phyloP scores from a whole-genome alignment of 2,113 vertebrate species.

The Oncorhynchus kisutch region DNA sequence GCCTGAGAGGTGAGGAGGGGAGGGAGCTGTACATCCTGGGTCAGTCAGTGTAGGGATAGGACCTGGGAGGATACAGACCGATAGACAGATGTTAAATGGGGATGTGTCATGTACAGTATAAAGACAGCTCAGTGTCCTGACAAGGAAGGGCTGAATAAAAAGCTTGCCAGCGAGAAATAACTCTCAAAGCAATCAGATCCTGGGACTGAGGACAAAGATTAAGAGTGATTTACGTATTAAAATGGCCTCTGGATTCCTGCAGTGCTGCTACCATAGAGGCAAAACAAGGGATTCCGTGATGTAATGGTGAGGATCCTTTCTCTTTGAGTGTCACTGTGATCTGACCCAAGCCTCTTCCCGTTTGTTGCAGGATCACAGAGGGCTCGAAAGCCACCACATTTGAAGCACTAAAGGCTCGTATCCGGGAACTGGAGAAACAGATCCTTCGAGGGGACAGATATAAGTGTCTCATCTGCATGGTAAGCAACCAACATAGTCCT shows the following conservation, averaged over 20 bases:
- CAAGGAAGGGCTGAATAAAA: neutral
- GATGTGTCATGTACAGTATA: neutral
- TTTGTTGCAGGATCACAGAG: conserved; percentile 88
- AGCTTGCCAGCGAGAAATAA: neutral
- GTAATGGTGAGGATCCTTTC: no score
- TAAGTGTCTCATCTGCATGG: conserved; percentile 99
- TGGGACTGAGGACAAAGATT: no score
- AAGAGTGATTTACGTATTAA: no score
- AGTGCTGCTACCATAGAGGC: no score
- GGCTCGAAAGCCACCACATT: conserved; percentile 96
- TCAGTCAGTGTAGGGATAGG: neutral
- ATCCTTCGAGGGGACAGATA: conserved; percentile 96
- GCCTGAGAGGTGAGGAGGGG: conserved; percentile 2
- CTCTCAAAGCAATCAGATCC: no score
- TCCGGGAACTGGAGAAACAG: conserved; percentile 97
- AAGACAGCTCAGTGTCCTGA: neutral
- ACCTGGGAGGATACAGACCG: conserved; percentile 16
- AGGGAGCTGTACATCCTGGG: conserved; percentile 16
- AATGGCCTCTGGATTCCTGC: no score
- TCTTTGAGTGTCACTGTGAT: no score
- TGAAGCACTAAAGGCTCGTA: conserved; percentile 97
- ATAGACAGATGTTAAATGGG: conserved; percentile 6
- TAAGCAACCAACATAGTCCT: conserved; percentile 66
- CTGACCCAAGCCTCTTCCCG: neutral
- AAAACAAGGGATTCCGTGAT: no score